phyloP scores from a whole-genome alignment of 2,888 invertebrate species.

The Tachina lurida region DNA sequence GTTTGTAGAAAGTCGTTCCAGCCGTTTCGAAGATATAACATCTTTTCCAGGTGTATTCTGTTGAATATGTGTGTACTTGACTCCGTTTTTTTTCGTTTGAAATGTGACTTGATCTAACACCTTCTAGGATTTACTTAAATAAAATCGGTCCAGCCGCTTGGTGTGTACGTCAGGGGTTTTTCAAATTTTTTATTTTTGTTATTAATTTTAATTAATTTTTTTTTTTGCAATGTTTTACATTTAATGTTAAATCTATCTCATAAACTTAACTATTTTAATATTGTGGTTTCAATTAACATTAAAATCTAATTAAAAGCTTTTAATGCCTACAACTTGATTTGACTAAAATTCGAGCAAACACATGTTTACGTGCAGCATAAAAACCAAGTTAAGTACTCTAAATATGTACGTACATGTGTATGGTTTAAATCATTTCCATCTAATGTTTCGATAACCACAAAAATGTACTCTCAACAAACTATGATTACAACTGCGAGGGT shows the following conservation, averaged over 20 bases:
- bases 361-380: neutral
- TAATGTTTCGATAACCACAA: conserved; percentile 66
- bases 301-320: conserved; percentile 70
- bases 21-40: no score
- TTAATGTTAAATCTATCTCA: neutral
- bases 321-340: conserved; percentile 49
- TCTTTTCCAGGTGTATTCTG: no score
- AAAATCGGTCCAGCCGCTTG: no score
- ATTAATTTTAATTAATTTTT: neutral
- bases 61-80: no score
- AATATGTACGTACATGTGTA: conserved; percentile 8
- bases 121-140: no score
- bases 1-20: no score
- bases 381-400: conserved; percentile 9
- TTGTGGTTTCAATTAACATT: conserved; percentile 68
- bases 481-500: conserved; percentile 26
- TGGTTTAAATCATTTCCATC: conserved; percentile 48
- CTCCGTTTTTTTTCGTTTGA: no score
- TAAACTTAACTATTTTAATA: conserved; percentile 23
- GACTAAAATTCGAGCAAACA: conserved; percentile 13
- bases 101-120: no score
- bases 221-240: neutral
- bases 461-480: conserved; percentile 61
- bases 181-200: no score
- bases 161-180: no score